Evolutionary conservation across 2,797 vertebrate genomes (phyloP), one percentile per base, ranked within the genome.

Genomic region (Ptychobarbus kaznakovi): DNA sequence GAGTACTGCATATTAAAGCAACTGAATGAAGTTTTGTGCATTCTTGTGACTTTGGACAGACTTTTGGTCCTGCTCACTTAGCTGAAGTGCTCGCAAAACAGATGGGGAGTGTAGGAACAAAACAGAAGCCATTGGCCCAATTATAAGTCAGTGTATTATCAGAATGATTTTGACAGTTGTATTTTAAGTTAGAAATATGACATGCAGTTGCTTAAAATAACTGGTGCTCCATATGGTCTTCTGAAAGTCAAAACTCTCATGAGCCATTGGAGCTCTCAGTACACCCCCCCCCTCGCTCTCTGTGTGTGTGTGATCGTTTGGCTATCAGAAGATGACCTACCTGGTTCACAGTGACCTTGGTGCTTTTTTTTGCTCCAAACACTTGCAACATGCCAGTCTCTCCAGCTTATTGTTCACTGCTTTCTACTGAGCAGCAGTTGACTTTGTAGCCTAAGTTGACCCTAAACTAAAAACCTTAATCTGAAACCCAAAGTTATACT

Each of bases 321-420:
- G 61, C 32, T 85, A 40, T 83, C 68, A 83, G 51, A 77, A 74
- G 53, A 28, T 82, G 83, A 90, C 86, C 82, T 83, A 85, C 78
- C 77, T 80, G 89, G 90, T 80, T 87, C 89, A 89, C 83, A 25
- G 77, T 88, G 87, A 90, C 90, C 86, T 75, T 85, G 81, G 69
- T 65, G 58, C 38, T 40, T 25, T 78, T 16, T 82, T 68, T 65
- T 72, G 40, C 82, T 86, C 73, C 86, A 58, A 49, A 88, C 76
- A 84, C 73, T 70, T 51, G 58, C 66, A 38, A 42, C 73, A 78
- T 81, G 80, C 80, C 74, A 82, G 32, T 56, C 82, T 32, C 38
- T 40, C 75, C 44, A 80, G 63, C 77, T 83, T 88, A 86, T 86
- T 81, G 28, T 28, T 32, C 38, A 58, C 28, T 75, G 49, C 53